Conservation (phyloP, 1,140 invertebrate genomes). For the Formica exsecta region DNA sequence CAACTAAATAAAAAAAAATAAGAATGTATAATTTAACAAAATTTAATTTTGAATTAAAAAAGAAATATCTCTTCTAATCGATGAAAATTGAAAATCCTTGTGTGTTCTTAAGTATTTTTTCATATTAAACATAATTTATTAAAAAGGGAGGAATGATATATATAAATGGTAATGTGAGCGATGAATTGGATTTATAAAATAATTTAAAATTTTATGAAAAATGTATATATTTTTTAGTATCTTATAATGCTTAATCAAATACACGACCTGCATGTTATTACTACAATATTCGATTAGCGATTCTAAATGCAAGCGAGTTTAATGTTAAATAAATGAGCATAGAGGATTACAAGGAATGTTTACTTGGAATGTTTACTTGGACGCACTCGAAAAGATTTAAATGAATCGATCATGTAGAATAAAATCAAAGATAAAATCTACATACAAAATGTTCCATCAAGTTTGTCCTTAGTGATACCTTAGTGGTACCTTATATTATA, state of each 20-base stretch:
- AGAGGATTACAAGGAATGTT: conserved; percentile 31
- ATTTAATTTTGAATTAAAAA: conserved; percentile 1
- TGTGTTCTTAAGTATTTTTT: neutral
- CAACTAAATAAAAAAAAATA: neutral
- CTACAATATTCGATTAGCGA: neutral
- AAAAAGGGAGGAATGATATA: neutral
- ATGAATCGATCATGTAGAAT: neutral
- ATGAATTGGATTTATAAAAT: neutral
- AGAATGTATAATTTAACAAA: neutral
- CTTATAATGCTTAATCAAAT: neutral
- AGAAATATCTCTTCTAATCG: neutral
- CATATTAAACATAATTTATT: neutral
- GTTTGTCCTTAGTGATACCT: neutral
- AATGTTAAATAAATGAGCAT: conserved; percentile 3
- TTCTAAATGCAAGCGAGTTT: neutral
- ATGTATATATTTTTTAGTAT: conserved; percentile 18
- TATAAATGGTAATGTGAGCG: neutral
- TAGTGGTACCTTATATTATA: neutral
- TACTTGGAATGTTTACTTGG: conserved; percentile 33
- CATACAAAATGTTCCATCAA: conserved; percentile 33
- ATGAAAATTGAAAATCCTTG: neutral
- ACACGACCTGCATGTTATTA: neutral
- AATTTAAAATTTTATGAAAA: neutral
- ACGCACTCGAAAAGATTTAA: neutral
- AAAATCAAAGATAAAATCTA: neutral